These are phyloP conservation scores for Melanostoma scalare DNA, from an alignment of 2,888 invertebrate genomes.

Conservation along the genomic window DNA sequence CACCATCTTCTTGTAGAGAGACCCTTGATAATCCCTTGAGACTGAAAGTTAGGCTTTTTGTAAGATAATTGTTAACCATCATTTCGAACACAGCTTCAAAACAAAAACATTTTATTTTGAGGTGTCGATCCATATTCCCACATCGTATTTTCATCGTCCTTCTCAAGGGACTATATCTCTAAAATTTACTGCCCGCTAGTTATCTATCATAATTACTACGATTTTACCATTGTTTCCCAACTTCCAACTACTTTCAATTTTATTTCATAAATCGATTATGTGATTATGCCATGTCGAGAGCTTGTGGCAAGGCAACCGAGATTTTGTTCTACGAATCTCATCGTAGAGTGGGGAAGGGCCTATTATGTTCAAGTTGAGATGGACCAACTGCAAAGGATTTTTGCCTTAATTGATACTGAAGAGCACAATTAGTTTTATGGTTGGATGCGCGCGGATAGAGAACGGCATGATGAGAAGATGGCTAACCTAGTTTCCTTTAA, in stretches of 20 bases:
- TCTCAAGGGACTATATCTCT: background rate
- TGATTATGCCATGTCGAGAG: constrained; percentile 3
- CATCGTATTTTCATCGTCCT: constrained; percentile 9
- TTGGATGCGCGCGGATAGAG: constrained; percentile 36
- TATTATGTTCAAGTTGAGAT: constrained; percentile 53
- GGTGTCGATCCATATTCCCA: too few species aligned
- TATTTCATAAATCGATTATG: constrained; percentile 47
- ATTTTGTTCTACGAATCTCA: constrained; percentile 23
- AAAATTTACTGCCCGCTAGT: constrained; percentile 28
- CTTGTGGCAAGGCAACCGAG: constrained; percentile 38
- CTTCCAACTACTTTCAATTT: constrained; percentile 5
- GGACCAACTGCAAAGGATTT: constrained; percentile 56
- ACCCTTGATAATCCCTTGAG: too few species aligned
- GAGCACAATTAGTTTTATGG: constrained; percentile 65
- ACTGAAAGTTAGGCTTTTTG: too few species aligned
- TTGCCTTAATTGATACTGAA: constrained; percentile 63
- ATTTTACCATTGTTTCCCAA: constrained; percentile 26
- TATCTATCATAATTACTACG: constrained; percentile 28
- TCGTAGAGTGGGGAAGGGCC: background rate
- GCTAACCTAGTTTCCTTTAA: constrained; percentile 49
- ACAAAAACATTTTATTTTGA: too few species aligned
- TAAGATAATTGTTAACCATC: too few species aligned
- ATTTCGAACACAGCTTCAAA: too few species aligned
- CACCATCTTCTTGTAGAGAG: too few species aligned
- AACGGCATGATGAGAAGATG: background rate